Evolutionary conservation across 2,797 vertebrate species (phyloP).

Genomic region (Bovichtus diacanthus): DNA sequence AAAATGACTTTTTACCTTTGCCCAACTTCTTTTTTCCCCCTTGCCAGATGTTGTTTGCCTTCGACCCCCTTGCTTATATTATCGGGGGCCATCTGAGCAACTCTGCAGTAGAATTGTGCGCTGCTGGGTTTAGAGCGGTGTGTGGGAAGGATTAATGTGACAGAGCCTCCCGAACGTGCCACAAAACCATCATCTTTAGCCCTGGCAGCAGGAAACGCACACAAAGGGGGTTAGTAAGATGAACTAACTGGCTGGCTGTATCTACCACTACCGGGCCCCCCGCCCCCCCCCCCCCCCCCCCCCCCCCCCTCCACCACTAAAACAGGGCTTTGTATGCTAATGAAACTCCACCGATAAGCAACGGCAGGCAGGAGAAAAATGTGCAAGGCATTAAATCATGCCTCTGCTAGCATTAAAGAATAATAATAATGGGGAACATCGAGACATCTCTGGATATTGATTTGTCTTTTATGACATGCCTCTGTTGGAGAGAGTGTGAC

Average conservation of each 20-base stretch:
- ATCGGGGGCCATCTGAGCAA: slow-evolving; percentile 64
- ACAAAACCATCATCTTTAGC: slow-evolving; percentile 79
- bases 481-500: slow-evolving; percentile 75
- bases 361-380: slow-evolving; percentile 61
- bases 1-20: slow-evolving; percentile 78
- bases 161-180: slow-evolving; percentile 69
- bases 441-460: slow-evolving; percentile 80
- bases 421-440: slow-evolving; percentile 81
- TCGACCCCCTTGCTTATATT: slow-evolving; percentile 50
- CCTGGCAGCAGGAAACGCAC: slow-evolving; percentile 66
- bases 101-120: slow-evolving; percentile 51
- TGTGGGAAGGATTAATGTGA: slow-evolving; percentile 73
- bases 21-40: slow-evolving; percentile 58
- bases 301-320: slow-evolving; percentile 55
- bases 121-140: slow-evolving; percentile 62
- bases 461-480: slow-evolving; percentile 84
- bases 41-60: slow-evolving; percentile 78
- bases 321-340: slow-evolving; percentile 81
- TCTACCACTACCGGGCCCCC: slow-evolving; percentile 60
- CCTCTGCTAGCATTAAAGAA: slow-evolving; percentile 81
- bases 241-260: slow-evolving; percentile 75
- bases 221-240: slow-evolving; percentile 75
- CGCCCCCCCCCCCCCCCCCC: slow-evolving; percentile 34
- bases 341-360: slow-evolving; percentile 79
- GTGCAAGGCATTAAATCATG: slow-evolving; percentile 76